Percentiles rank a stretch among this genome's conserved stretches.
These are phyloP conservation scores for Dascillus cervinus DNA, from an alignment of 2,888 invertebrate genomes.

Conservation along the genomic window DNA sequence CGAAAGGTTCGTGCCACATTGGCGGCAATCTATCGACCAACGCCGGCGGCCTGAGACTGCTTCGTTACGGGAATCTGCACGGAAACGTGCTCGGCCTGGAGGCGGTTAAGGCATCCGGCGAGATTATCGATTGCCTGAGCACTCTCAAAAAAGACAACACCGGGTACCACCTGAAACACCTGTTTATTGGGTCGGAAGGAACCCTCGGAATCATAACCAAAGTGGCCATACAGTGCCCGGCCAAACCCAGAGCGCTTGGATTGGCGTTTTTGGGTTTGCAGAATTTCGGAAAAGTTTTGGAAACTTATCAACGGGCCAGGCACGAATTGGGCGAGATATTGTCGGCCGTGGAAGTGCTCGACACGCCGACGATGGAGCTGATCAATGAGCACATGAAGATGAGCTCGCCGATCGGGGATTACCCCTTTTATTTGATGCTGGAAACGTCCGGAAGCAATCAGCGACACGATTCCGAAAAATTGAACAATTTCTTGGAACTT, in stretches of 20 bases:
- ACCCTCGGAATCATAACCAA: slow-evolving; percentile 91
- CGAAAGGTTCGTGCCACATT: slow-evolving; percentile 90
- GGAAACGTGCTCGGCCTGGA: slow-evolving; percentile 86
- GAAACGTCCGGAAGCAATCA: slow-evolving; percentile 82
- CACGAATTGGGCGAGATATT: slow-evolving; percentile 76
- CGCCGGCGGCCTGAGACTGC: slow-evolving; percentile 85
- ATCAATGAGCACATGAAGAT: slow-evolving; percentile 54
- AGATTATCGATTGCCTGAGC: slow-evolving; percentile 75
- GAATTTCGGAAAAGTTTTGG: slow-evolving; percentile 68
- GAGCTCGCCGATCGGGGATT: slow-evolving; percentile 54
- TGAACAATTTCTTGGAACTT: slow-evolving; percentile 65
- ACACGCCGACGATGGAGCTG: slow-evolving; percentile 60
- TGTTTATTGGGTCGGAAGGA: slow-evolving; percentile 97
- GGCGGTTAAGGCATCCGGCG: slow-evolving; percentile 80
- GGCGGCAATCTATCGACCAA: slow-evolving; percentile 95
- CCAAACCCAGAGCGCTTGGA: slow-evolving; percentile 67
- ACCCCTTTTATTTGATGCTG: slow-evolving; percentile 75
- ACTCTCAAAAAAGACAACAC: slow-evolving; percentile 94
- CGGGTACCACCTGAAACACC: slow-evolving; percentile 90
- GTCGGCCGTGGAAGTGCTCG: slow-evolving; percentile 94
- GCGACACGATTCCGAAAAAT: slow-evolving; percentile 78
- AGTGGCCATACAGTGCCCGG: slow-evolving; percentile 82
- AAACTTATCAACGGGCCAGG: slow-evolving; percentile 68
- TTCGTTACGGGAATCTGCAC: slow-evolving; percentile 91
- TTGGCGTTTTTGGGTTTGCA: slow-evolving; percentile 82